Conservation (phyloP, 1,140 invertebrate species). For the Cotesia glomerata region DNA sequence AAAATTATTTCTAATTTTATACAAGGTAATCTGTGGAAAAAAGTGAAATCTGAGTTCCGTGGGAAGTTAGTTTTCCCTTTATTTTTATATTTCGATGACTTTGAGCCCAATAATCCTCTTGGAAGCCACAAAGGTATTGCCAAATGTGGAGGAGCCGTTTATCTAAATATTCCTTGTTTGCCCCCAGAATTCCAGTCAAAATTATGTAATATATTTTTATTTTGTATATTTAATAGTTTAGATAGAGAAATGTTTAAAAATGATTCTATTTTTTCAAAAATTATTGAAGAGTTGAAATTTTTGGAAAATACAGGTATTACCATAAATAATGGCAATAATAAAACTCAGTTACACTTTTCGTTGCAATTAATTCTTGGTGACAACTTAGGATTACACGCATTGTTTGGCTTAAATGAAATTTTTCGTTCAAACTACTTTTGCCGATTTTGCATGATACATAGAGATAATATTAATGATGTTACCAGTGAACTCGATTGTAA, state of each 20-base stretch:
- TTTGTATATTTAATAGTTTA: constrained; percentile 17
- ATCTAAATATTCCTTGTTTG: constrained; percentile 13
- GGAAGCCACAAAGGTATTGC: constrained; percentile 15
- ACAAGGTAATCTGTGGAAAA: constrained; percentile 33
- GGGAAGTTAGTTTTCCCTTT: constrained; percentile 9
- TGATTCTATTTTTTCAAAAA: constrained; percentile 31
- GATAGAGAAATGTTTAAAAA: constrained; percentile 41
- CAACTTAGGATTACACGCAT: constrained; percentile 45
- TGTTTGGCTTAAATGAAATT: constrained; percentile 44
- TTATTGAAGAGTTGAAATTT: constrained; percentile 38
- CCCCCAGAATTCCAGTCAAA: constrained; percentile 2
- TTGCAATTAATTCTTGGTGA: constrained; percentile 43
- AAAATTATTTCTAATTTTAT: constrained; percentile 35
- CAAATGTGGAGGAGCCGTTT: constrained; percentile 18
- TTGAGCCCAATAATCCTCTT: constrained; percentile 15
- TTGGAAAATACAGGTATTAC: constrained; percentile 39
- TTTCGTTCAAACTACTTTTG: constrained; percentile 42
- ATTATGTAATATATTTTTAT: constrained; percentile 14
- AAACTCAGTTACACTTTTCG: constrained; percentile 35
- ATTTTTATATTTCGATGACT: constrained; percentile 15
- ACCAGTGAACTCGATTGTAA: constrained; percentile 34
- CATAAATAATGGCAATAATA: constrained; percentile 20
- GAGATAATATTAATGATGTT: constrained; percentile 27
- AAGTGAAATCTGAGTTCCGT: background rate
- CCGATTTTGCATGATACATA: constrained; percentile 40